A percentile compares a stretch with the other conserved stretches of the same genome.
These are phyloP conservation scores for Cryptoblepharus egeriae DNA, from an alignment of 2,797 vertebrate genomes.

Conservation along the genomic window DNA sequence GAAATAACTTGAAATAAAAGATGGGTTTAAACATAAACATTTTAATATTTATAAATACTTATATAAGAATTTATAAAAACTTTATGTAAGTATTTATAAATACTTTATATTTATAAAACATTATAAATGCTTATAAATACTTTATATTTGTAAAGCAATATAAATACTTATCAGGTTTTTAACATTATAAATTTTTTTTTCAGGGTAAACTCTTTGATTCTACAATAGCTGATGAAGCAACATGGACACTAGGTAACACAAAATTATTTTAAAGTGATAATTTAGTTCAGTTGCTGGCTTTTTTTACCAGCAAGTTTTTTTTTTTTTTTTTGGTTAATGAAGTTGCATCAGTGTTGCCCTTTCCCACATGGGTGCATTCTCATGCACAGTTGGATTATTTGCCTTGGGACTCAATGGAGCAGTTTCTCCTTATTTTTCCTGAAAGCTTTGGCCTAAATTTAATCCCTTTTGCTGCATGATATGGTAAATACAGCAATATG, in stretches of 20 bases:
- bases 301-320: neutral
- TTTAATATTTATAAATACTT: too few species aligned
- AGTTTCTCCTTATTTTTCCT: neutral
- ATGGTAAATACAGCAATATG: too few species aligned
- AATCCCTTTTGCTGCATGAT: too few species aligned
- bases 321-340: neutral
- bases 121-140: too few species aligned
- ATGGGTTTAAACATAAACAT: too few species aligned
- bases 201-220: slow-evolving; percentile 93
- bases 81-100: too few species aligned
- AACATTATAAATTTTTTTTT: slow-evolving; percentile 50
- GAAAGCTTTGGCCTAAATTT: neutral
- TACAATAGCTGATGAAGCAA: slow-evolving; percentile 91
- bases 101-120: too few species aligned
- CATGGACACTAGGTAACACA: slow-evolving; percentile 91
- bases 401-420: neutral
- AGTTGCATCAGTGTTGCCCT: neutral
- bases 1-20: too few species aligned
- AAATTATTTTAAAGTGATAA: neutral
- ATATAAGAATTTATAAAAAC: too few species aligned
- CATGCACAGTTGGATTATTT: neutral
- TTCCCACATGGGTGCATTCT: neutral
- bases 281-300: neutral
- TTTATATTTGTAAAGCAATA: too few species aligned
- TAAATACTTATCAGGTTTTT: slow-evolving; percentile 25